These are phyloP conservation scores for Romanogobio albipinnatus DNA, from an alignment of 2,113 vertebrate species.

Conservation along the genomic window DNA sequence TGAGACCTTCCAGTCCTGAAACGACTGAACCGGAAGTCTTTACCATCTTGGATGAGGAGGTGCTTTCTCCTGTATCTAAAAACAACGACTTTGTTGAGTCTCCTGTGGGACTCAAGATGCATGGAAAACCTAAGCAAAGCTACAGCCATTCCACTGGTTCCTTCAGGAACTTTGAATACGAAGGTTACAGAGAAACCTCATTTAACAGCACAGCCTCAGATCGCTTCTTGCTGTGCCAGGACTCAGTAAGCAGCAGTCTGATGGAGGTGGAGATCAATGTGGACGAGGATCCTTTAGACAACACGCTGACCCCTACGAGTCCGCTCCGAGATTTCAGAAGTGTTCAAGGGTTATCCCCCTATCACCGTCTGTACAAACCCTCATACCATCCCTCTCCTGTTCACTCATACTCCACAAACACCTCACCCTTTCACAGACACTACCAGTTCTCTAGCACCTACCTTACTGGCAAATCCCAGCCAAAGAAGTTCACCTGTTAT, in stretches of 20 bases:
- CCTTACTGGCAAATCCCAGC: conserved; percentile 36
- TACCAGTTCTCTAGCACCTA: conserved; percentile 48
- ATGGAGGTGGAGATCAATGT: conserved; percentile 81
- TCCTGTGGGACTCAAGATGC: conserved; percentile 47
- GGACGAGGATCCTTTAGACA: conserved; percentile 77
- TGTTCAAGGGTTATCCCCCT: conserved; percentile 23
- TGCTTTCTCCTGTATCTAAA: conserved; percentile 71
- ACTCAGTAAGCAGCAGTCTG: conserved; percentile 76
- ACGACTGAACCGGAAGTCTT: conserved; percentile 75
- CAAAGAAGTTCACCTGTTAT: conserved; percentile 55
- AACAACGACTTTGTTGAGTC: conserved; percentile 48
- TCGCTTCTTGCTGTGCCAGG: conserved; percentile 65
- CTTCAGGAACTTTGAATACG: conserved; percentile 19
- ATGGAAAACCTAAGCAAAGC: conserved; percentile 39
- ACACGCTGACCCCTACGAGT: conserved; percentile 61
- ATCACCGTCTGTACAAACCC: conserved; percentile 38
- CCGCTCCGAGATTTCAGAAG: background rate
- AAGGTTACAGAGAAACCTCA: conserved; percentile 57
- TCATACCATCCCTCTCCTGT: conserved; percentile 50
- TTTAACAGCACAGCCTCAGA: conserved; percentile 59
- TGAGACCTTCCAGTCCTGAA: conserved; percentile 76
- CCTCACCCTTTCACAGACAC: conserved; percentile 54
- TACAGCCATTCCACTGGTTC: background rate
- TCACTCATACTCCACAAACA: conserved; percentile 47
- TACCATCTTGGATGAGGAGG: conserved; percentile 76